Base-by-base conservation (phyloP, 2,888 invertebrate species). In the Pterostichus niger region DNA sequence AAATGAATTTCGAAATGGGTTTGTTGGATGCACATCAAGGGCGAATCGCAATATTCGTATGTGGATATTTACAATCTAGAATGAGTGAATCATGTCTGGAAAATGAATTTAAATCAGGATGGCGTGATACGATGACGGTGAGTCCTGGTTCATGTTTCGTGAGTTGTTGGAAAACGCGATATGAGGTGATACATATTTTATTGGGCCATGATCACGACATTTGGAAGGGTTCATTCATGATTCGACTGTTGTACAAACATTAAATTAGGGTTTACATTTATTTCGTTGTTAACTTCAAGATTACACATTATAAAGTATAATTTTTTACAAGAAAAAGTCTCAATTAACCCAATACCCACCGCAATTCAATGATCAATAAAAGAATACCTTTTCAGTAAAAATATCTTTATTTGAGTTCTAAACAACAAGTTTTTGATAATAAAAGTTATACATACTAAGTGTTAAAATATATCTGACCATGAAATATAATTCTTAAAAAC, bases 141-240 rank as follows among this genome's bases (percentile, higher is more conserved):
- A 17, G 24, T 46, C 73, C 6, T 15, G 35, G n/a, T 40, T 33
- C 5, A 17, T 33, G 40, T 33, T 64, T 64, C 64, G 64, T 64
- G 64, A 35, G 64, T 35, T 64, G 64, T 64, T 33, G 31, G 24
- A 59, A 64, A 64, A 64, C 31, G 35, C 64, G 64, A 64, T 64
- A 35, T 2, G 6, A 59, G 64, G 9, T 64, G 64, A 64, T 64
- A 35, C 24, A 64, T 64, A 64, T 64, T 64, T 64, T 64, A 64
- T 64, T 35, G 64, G 33, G 9, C 13, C 64, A 13, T 33, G 33
- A 35, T 7, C 35, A 64, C 64, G 64, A 64, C 64, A 64, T 64
- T 64, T 64, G 33, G 64, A 35, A 64, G 64, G 64, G 64, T 64
- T 35, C 35, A 64, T 64, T 64, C 64, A 64, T 64, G 13, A n/a